phyloP scores from a whole-genome alignment of 2,888 invertebrate species.

The Drosophila mercatorum region DNA sequence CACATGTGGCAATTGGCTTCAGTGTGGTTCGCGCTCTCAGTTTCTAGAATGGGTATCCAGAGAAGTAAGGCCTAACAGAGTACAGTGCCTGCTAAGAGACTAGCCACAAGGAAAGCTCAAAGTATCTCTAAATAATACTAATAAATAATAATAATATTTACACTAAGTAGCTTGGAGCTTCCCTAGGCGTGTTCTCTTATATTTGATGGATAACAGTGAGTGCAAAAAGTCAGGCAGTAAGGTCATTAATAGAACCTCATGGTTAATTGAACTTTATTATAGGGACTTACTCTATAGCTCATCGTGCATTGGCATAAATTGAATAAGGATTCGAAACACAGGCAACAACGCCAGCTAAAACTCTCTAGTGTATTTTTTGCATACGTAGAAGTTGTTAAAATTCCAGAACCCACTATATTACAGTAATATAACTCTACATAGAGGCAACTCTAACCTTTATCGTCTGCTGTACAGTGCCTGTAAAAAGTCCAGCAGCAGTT shows the following conservation, averaged over 20 bases:
- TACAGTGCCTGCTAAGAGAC: neutral
- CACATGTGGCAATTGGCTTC: neutral
- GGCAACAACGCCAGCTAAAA: neutral
- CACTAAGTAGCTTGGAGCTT: too few species aligned
- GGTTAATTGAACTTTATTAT: neutral
- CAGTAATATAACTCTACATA: neutral
- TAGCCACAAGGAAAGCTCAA: too few species aligned
- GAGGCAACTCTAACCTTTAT: neutral
- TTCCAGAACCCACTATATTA: neutral
- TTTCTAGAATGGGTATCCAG: neutral
- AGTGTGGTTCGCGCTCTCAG: neutral
- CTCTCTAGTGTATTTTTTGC: neutral
- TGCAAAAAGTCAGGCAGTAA: neutral
- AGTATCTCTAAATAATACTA: too few species aligned
- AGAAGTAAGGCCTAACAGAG: too few species aligned
- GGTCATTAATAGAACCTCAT: neutral
- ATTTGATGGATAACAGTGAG: neutral
- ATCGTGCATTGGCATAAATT: neutral
- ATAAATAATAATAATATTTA: too few species aligned
- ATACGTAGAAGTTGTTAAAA: neutral
- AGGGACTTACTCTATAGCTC: neutral
- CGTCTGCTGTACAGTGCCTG: neutral
- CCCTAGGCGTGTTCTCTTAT: neutral
- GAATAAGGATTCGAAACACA: neutral
- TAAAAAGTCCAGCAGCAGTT: too few species aligned